Conservation (phyloP, 2,113 vertebrate species). For the Mesembrinibis cayennensis region DNA sequence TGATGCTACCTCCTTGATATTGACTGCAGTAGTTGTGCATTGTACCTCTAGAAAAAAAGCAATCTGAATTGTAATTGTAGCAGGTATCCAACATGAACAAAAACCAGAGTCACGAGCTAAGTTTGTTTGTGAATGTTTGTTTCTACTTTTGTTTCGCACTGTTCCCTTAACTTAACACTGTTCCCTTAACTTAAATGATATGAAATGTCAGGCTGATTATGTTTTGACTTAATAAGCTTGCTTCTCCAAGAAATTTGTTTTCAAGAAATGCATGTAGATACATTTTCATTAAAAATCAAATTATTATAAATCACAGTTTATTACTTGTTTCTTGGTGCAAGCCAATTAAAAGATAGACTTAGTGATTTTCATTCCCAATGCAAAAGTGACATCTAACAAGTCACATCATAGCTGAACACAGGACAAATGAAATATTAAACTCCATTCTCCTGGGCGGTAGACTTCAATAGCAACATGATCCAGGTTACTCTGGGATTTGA, state of each 20-base stretch:
- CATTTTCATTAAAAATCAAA: slow-evolving; percentile 10
- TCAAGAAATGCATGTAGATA: neutral
- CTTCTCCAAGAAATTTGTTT: neutral
- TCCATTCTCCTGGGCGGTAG: neutral
- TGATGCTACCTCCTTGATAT: neutral
- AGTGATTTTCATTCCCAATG: slow-evolving; percentile 5
- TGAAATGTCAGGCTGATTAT: neutral
- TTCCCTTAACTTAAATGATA: neutral
- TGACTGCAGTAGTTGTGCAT: neutral
- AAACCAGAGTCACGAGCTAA: neutral
- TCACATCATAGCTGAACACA: neutral
- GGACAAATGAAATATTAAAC: slow-evolving; percentile 29
- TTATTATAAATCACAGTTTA: neutral
- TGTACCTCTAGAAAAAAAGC: neutral
- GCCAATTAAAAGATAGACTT: neutral
- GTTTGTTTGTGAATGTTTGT: neutral
- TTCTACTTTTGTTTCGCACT: neutral
- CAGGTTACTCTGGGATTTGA: slow-evolving; percentile 11
- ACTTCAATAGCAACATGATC: neutral
- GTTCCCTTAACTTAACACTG: neutral
- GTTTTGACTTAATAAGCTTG: neutral
- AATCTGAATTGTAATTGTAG: neutral
- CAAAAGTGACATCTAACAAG: neutral
- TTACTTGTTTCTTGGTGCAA: neutral
- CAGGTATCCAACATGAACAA: neutral